A percentile compares a stretch with the other conserved stretches of the same genome.
Conservation (phyloP, 2,797 vertebrate genomes). For the Sebastes iracundus region DNA sequence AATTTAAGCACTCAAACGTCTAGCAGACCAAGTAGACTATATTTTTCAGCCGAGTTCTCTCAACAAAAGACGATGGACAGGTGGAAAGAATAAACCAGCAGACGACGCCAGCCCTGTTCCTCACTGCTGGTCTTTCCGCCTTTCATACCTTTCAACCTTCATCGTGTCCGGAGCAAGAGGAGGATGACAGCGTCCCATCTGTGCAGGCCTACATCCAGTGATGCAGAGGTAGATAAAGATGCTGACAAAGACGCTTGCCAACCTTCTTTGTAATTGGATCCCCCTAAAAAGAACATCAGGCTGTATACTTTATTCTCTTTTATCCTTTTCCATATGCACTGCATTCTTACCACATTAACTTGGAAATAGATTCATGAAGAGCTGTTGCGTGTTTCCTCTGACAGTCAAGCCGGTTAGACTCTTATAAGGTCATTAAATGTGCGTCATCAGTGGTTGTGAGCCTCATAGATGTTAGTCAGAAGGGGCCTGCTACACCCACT, state of each 20-base stretch:
- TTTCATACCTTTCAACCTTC: neutral
- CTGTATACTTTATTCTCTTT: neutral
- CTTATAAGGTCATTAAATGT: no score
- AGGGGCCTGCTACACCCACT: no score
- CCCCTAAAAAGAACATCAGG: neutral
- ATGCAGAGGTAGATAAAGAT: slow-evolving; percentile 2
- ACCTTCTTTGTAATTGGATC: neutral
- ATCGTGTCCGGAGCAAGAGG: neutral
- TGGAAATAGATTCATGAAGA: neutral
- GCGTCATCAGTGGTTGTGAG: no score
- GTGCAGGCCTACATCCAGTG: neutral
- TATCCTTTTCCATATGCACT: neutral
- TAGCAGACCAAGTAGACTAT: neutral
- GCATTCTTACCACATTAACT: neutral
- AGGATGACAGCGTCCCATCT: neutral
- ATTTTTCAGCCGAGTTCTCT: neutral
- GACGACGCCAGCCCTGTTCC: neutral
- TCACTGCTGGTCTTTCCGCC: neutral
- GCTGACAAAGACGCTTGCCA: neutral
- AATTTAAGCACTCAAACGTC: neutral
- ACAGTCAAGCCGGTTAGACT: neutral
- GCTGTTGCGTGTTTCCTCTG: neutral
- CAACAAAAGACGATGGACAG: neutral
- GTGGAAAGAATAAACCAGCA: neutral
- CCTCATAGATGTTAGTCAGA: no score